Evolutionary conservation across 2,113 vertebrate genomes (phyloP).

Genomic region (Nicator chloris): DNA sequence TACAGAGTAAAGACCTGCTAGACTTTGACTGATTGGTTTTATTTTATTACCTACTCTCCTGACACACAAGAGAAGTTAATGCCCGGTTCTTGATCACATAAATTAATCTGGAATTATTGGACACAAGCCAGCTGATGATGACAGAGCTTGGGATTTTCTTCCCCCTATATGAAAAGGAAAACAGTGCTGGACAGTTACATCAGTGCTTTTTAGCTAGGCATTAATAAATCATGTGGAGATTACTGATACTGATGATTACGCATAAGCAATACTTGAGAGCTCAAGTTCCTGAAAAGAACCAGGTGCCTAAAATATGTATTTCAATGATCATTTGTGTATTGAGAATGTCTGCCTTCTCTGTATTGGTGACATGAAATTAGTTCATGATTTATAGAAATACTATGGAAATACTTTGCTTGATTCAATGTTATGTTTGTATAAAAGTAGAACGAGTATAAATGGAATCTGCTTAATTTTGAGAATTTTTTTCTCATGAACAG

Average conservation of each 20-base stretch:
- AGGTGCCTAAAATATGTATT: background rate
- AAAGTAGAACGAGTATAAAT: background rate
- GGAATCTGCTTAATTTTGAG: background rate
- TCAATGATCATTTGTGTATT: background rate
- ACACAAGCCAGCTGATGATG: background rate
- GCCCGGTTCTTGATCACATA: background rate
- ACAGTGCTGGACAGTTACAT: background rate
- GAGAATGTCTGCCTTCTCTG: background rate
- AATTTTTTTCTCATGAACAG: background rate
- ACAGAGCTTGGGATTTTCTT: background rate
- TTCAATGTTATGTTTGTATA: background rate
- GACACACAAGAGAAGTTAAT: background rate
- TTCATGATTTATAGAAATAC: background rate
- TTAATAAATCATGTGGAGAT: conserved; percentile 39
- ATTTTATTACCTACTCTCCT: background rate
- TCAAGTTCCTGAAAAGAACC: background rate
- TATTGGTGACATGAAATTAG: background rate
- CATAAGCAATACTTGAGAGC: background rate
- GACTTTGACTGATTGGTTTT: background rate
- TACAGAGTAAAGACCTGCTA: background rate
- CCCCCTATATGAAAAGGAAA: background rate
- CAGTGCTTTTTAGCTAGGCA: conserved; percentile 17
- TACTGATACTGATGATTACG: background rate
- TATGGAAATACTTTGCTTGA: background rate
- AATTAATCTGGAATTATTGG: background rate